A percentile compares a stretch with the other conserved stretches of the same genome.
These are phyloP conservation scores for Columbina picui DNA, from an alignment of 2,113 vertebrate genomes.

Conservation along the genomic window DNA sequence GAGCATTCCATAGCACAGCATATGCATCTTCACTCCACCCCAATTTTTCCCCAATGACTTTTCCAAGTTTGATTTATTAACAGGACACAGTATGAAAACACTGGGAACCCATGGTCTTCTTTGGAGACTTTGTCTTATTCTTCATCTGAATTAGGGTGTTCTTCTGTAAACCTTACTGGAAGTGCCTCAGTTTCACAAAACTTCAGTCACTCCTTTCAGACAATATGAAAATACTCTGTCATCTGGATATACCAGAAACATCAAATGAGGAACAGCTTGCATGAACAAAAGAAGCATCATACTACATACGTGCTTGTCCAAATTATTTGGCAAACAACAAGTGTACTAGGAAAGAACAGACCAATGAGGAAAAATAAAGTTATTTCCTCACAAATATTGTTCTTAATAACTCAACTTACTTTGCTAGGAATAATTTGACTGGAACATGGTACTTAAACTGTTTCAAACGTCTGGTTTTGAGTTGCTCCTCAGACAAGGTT, in stretches of 20 bases:
- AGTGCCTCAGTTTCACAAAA: not conserved
- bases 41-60: not conserved
- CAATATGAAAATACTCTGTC: not conserved
- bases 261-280: not conserved
- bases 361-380: not conserved
- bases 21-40: not conserved
- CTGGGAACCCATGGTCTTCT: not conserved
- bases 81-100: not conserved
- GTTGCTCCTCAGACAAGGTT: conserved; percentile 3
- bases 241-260: not conserved
- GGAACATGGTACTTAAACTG: not conserved
- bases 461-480: conserved; percentile 2
- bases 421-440: conserved; percentile 16
- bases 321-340: not conserved
- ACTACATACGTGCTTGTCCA: not conserved
- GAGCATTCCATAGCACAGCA: not conserved
- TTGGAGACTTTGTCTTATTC: not conserved
- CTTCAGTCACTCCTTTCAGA: not conserved
- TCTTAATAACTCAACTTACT: not conserved
- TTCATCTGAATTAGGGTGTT: not conserved
- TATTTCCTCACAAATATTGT: not conserved
- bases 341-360: not conserved
- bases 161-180: not conserved
- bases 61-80: not conserved
- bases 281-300: not conserved